Base-by-base conservation (phyloP, 92 coral and sea anemone genomes). In the Porites cylindrica region DNA sequence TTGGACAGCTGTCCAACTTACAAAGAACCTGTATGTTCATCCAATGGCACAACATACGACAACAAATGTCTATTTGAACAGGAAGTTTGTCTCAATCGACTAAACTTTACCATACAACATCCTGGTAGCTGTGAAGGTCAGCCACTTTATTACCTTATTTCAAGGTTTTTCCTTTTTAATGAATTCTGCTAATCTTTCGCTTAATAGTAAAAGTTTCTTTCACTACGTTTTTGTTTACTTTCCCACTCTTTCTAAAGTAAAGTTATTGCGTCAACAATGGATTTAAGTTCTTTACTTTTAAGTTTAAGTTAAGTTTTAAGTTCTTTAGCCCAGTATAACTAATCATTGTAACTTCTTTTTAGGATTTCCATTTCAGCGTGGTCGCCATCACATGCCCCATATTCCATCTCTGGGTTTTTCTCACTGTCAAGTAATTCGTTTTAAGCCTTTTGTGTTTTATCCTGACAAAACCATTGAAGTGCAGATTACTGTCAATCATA, bases 91-190 rank as follows among this genome's bases (percentile, higher is more conserved):
- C 75, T 61, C 12, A 32, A 74, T 11, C 80, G 70, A 75, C 80
- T 20, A 5, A 89, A 89, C 77, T 82, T 79, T 75, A 76, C 93
- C 3, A 54, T 85, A 1, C 90, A 89, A 32, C 95, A 92, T 67
- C 95, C 87, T 38, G 95, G 95, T 43, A 92, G 93, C 78, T 92
- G 95, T 71, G 92, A 90, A 84, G 95, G 95, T 92, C 2, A 65
- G 72, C 51, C 9, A 67, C 47, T 38, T 38, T 38, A 3, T 38
- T 3, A 38, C 47, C 47, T 38, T 38, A 38, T 38, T 38, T 38
- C 47, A 38, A 38, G 47, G 47, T 38, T 38, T 38, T 38, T 38
- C 47, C 4, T 38, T 38, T 38, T 38, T 0, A 38, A 3, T 4
- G 47, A 38, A 38, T 38, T 38, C 47, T 38, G 47, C 5, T 38